Percentiles rank a stretch among this genome's conserved stretches.
Conservation (phyloP, 2,888 invertebrate species). For the Darwinula stevensoni region DNA sequence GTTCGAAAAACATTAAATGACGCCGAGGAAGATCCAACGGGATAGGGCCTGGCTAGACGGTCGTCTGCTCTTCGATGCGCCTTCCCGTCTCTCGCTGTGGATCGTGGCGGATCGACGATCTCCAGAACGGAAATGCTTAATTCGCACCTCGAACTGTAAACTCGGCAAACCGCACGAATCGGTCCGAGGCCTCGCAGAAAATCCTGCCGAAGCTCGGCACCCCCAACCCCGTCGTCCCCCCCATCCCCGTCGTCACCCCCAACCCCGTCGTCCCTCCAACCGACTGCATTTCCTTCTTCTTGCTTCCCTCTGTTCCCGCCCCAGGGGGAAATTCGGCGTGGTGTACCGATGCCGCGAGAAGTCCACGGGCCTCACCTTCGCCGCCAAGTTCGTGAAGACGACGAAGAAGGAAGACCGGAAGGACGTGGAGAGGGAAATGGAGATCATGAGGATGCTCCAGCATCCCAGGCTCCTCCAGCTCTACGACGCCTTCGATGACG, state of each 20-base stretch:
- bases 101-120: too few species aligned
- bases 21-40: too few species aligned
- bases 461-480: conserved; percentile 88
- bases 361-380: conserved; percentile 41
- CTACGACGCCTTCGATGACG: conserved; percentile 77
- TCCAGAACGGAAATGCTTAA: too few species aligned
- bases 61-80: too few species aligned
- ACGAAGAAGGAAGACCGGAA: conserved; percentile 55
- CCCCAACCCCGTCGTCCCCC: neutral
- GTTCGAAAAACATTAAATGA: too few species aligned
- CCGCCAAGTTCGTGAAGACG: conserved; percentile 73
- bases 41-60: too few species aligned
- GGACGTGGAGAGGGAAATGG: conserved; percentile 80
- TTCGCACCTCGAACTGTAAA: too few species aligned
- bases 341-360: conserved; percentile 77
- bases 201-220: too few species aligned
- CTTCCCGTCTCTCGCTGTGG: too few species aligned
- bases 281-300: conserved; percentile 6
- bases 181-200: too few species aligned
- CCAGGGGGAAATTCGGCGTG: conserved; percentile 86
- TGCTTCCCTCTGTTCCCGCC: conserved; percentile 13
- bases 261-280: neutral
- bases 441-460: conserved; percentile 76
- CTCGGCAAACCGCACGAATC: too few species aligned
- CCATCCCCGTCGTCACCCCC: neutral